These are phyloP conservation scores for Allochrocebus solatus DNA, from an alignment of 2,797 vertebrate genomes.

Conservation along the genomic window DNA sequence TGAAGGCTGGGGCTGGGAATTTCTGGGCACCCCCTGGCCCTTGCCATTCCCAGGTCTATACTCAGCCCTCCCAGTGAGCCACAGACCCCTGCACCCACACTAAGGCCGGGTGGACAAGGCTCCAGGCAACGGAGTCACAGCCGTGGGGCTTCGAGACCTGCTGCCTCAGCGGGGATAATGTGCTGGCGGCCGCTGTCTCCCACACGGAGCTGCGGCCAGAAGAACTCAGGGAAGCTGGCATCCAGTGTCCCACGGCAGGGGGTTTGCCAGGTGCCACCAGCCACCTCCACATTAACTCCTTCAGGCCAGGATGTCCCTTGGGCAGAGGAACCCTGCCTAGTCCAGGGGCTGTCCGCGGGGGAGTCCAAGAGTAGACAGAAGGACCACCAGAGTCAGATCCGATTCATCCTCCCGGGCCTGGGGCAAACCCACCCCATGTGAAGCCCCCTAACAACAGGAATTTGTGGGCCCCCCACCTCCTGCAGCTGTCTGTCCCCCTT, in stretches of 20 bases:
- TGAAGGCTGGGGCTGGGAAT: not conserved
- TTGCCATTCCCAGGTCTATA: not conserved
- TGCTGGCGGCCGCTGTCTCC: accelerated
- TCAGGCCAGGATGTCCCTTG: not conserved
- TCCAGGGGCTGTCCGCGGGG: not conserved
- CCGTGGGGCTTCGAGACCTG: not conserved
- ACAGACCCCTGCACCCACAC: not conserved
- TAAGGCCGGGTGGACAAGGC: not conserved
- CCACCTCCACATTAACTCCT: not conserved
- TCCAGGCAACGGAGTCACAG: not conserved
- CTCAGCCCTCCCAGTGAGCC: too few species aligned
- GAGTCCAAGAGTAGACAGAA: not conserved
- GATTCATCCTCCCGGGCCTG: not conserved
- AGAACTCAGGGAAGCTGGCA: not conserved
- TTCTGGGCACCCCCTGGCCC: not conserved
- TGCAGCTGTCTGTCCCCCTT: not conserved
- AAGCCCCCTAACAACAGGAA: not conserved
- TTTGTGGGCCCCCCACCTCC: not conserved
- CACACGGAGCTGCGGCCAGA: not conserved
- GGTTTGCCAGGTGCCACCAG: not conserved
- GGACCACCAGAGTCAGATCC: not conserved
- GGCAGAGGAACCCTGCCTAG: not conserved
- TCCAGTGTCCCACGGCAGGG: accelerated
- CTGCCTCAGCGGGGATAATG: accelerated
- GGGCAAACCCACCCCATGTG: too few species aligned